phyloP scores from a whole-genome alignment of 2,113 vertebrate species.

The Dendropsophus ebraccatus region DNA sequence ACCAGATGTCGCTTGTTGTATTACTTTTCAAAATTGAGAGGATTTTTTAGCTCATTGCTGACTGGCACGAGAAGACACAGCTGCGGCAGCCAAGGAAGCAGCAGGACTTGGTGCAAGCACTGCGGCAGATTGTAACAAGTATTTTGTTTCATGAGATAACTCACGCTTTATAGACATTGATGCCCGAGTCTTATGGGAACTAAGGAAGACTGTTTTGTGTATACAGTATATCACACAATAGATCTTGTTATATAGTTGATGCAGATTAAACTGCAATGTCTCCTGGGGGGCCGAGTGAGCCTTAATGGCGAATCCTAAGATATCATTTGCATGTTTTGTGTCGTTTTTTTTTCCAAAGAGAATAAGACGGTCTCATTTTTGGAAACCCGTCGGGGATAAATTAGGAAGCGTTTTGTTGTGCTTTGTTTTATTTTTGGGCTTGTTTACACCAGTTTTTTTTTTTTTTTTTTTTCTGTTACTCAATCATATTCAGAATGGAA shows the following conservation, averaged over 20 bases:
- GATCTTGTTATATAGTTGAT: slow-evolving; percentile 10
- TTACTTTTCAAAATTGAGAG: slow-evolving; percentile 15
- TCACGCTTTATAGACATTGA: slow-evolving; percentile 35
- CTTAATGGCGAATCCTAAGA: neutral
- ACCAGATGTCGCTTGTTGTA: slow-evolving; percentile 27
- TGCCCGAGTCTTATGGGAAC: slow-evolving; percentile 2
- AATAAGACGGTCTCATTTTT: neutral
- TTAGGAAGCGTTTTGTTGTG: neutral
- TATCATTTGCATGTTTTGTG: neutral
- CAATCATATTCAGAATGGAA: neutral
- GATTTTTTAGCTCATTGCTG: slow-evolving; percentile 25
- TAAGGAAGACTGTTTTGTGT: slow-evolving; percentile 5
- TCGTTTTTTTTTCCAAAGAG: too few relatives aligned
- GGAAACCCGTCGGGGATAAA: neutral
- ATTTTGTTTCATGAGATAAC: slow-evolving; percentile 8
- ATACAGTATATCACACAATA: slow-evolving; percentile 1
- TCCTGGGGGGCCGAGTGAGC: neutral
- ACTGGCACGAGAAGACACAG: slow-evolving; percentile 36
- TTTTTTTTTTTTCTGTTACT: neutral
- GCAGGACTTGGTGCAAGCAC: slow-evolving; percentile 18
- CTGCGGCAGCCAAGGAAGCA: slow-evolving; percentile 16
- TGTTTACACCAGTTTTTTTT: neutral
- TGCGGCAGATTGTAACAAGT: slow-evolving; percentile 17
- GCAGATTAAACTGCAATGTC: neutral
- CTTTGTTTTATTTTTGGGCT: neutral